Conservation (phyloP, 2,797 vertebrate species). For the Syngnathus rostellatus region DNA sequence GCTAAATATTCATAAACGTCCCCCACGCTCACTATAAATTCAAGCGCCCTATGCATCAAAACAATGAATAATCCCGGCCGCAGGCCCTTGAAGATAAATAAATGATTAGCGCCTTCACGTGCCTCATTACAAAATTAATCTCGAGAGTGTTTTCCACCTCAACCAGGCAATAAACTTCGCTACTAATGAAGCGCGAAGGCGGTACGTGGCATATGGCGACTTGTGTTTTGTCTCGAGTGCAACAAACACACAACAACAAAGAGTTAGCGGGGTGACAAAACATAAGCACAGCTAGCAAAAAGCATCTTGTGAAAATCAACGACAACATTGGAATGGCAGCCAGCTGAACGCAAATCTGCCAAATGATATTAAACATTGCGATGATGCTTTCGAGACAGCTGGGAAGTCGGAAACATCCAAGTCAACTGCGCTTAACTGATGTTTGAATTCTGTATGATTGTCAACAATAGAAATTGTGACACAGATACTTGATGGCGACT, state of each 20-base stretch:
- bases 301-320: background rate
- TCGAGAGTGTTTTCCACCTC: constrained; percentile 34
- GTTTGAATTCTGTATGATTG: background rate
- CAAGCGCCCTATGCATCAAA: constrained; percentile 59
- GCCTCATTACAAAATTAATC: constrained; percentile 42
- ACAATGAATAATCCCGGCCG: constrained; percentile 52
- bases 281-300: background rate
- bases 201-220: constrained; percentile 21
- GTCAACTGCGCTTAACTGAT: background rate
- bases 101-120: constrained; percentile 48
- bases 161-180: constrained; percentile 36
- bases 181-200: constrained; percentile 33
- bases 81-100: constrained; percentile 50
- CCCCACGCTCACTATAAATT: constrained; percentile 47
- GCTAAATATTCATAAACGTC: constrained; percentile 60
- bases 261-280: background rate
- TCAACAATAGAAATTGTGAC: background rate
- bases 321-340: background rate
- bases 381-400: background rate
- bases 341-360: background rate
- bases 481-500: background rate
- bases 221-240: constrained; percentile 25
- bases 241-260: constrained; percentile 4
- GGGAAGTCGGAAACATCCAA: background rate
- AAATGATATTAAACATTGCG: too few relatives aligned